Conservation (phyloP, 2,888 invertebrate genomes). For the Spodoptera littoralis region DNA sequence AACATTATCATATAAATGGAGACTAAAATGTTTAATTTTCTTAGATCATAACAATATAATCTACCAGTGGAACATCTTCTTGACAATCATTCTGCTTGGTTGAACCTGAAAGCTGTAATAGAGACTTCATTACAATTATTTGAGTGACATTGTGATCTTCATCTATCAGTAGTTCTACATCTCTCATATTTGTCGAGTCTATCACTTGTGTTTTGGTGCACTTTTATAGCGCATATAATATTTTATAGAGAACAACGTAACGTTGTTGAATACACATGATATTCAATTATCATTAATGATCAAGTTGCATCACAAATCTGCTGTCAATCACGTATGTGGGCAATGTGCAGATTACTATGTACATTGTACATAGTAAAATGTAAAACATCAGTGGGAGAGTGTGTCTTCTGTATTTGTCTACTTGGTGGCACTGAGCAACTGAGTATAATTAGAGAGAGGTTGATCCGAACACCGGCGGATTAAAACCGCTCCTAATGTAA, state of each 20-base stretch:
- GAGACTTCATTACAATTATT: slow-evolving; percentile 36
- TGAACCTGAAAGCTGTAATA: slow-evolving; percentile 15
- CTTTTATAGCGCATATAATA: too few relatives aligned
- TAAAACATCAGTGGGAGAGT: not conserved
- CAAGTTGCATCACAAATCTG: too few relatives aligned
- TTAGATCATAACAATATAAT: not conserved
- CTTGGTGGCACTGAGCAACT: not conserved
- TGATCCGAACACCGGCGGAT: slow-evolving; percentile 26
- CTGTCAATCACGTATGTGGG: too few relatives aligned
- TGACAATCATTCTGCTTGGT: slow-evolving; percentile 20
- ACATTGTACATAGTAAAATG: too few relatives aligned
- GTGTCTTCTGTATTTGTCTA: slow-evolving; percentile 8
- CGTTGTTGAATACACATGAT: too few relatives aligned
- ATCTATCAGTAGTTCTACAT: slow-evolving; percentile 10
- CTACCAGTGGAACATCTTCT: slow-evolving; percentile 2
- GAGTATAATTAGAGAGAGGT: slow-evolving; percentile 40
- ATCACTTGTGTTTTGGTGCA: too few relatives aligned
- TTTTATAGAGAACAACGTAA: too few relatives aligned
- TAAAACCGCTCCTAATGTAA: slow-evolving; percentile 31
- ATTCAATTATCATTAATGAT: too few relatives aligned
- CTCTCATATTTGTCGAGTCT: not conserved
- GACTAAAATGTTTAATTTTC: slow-evolving; percentile 1
- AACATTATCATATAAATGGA: slow-evolving; percentile 28
- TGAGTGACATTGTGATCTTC: not conserved
- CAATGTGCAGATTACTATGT: too few relatives aligned